A percentile compares a stretch with the other conserved stretches of the same genome.
Evolutionary conservation across 1,140 invertebrate genomes (phyloP).

Genomic region (Ylistrum balloti): DNA sequence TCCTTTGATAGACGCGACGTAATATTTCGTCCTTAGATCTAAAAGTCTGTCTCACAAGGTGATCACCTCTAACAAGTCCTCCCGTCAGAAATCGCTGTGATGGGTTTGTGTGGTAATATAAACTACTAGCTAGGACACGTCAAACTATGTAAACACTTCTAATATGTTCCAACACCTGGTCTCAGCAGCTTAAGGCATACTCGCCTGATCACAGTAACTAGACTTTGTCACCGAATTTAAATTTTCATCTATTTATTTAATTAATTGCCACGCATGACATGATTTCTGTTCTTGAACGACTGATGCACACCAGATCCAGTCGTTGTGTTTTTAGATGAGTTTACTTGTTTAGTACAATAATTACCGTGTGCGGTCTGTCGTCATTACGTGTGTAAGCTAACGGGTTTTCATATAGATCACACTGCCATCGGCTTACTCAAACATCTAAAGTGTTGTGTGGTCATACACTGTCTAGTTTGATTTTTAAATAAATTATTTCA

Average conservation of each 20-base stretch:
- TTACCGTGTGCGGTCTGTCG: neutral
- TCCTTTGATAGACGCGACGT: neutral
- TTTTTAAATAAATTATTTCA: neutral
- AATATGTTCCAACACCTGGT: neutral
- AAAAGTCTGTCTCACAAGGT: neutral
- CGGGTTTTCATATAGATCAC: neutral
- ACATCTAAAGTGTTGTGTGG: conserved; percentile 24
- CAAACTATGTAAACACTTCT: neutral
- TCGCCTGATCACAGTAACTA: neutral
- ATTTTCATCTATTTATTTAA: too few species aligned
- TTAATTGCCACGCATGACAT: too few species aligned
- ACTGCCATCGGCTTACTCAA: neutral
- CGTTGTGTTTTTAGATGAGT: too few species aligned
- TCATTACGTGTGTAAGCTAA: neutral
- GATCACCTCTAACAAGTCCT: neutral
- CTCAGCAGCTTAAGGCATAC: neutral
- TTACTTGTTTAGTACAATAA: neutral
- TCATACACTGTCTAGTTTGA: neutral
- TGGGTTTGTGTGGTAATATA: neutral
- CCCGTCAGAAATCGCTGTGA: neutral
- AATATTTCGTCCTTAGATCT: conserved; percentile 20
- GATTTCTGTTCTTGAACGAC: too few species aligned
- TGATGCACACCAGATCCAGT: too few species aligned
- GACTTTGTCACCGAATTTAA: neutral
- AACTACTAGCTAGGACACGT: neutral